Evolutionary conservation across 2,113 vertebrate species (phyloP), one percentile per base, ranked within the genome.

Genomic region (Scomber scombrus): DNA sequence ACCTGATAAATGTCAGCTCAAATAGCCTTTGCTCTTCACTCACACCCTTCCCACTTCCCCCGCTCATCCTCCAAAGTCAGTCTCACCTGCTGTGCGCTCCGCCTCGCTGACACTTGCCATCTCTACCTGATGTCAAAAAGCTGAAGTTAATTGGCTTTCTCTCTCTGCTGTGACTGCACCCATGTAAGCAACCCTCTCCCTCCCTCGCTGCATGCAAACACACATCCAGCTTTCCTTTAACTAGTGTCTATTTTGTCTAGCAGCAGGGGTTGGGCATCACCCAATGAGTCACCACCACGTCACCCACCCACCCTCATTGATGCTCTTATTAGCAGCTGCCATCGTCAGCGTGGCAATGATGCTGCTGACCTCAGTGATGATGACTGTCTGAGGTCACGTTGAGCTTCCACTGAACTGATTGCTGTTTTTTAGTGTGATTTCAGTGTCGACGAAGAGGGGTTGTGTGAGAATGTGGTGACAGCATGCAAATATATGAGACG

Each of bases 291-390:
- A 93, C 62, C 26, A 16, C 45, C 18, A 46, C 6, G 71, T 55
- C 23, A 63, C 65, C 49, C 50, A 7, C 7, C 34, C 34, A 7
- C 70, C 69, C 68, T 78, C 51, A 61, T 79, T 86, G 71, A 75
- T 82, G 66, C 78, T 71, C 74, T 67, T 79, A 87, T 92, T 88
- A 91, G 85, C 89, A 88, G 84, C 88, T 90, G 83, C 75, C 76
- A 45, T 82, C 64, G 26, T 88, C 75, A 65, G 76, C 7, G 21
- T 46, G 72, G 49, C 70, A 75, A 82, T 70, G 79, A 81, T 61
- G 81, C 71, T 76, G 80, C 81, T 80, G 89, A 90, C 85, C 84
- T 91, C 80, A 78, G 75, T 43, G 45, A 23, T 10, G 45, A 75
- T 63, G 77, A 84, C 71, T 47, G 75, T 61, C 34, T 80, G 79